Evolutionary conservation across 1,140 invertebrate species (phyloP), one percentile per base, ranked within the genome.

Genomic region (Gonioctena quinquepunctata): DNA sequence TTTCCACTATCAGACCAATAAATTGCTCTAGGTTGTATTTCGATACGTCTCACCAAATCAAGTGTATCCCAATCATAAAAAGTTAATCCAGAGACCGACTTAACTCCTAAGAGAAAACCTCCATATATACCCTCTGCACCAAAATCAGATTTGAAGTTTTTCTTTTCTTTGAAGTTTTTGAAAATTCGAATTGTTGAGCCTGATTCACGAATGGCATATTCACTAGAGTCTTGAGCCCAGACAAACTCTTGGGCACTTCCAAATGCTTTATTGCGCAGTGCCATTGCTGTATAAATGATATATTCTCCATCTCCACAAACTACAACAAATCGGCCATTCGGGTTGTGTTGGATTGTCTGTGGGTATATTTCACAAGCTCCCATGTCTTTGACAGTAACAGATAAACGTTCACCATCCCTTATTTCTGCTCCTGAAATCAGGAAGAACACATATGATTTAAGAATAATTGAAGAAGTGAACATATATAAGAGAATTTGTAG

Each of bases 291-390:
- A 84, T 99, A 99, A 75, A 99, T 99, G 13, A 99, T 99, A 82
- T 99, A 99, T 83, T 99, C 98, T 0, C 98, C 98, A 85, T 99
- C 98, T 7, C 98, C 98, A 84, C 98, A 99, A 6, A 99, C 97
- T 3, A 99, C 98, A 1, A 99, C 93, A 86, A 99, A 99, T 56
- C 97, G 90, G 50, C 98, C 98, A 85, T 99, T 99, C 0, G 97
- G 96, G 87, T 99, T 99, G 80, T 99, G 98, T 19, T 95, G 93
- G 72, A 99, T 96, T 0, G 94, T 98, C 82, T 99, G 98, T 0
- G 98, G 98, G 84, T 99, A 99, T 74, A 99, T 98, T 85, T 99
- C 98, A 85, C 97, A 99, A 18, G 96, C 95, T 0, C 98, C 98
- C 96, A 99, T 98, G 78, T 99, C 98, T 83, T 99, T 99, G 0